Percentiles rank a stretch among this genome's conserved stretches.
Evolutionary conservation across 2,797 vertebrate genomes (phyloP).

Genomic region (Cirrhinus molitorella): DNA sequence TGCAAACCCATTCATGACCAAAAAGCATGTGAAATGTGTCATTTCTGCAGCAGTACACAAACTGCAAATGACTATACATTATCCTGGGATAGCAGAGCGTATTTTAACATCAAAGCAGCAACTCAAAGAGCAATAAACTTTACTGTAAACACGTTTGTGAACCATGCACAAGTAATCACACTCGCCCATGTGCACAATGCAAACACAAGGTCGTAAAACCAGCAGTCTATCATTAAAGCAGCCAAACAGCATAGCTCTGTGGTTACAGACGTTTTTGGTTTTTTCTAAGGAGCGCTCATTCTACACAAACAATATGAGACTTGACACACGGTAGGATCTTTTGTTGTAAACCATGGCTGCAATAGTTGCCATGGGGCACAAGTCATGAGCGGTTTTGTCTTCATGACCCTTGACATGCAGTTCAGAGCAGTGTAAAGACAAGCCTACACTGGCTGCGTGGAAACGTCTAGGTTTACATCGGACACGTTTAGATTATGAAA

Average conservation of each 20-base stretch:
- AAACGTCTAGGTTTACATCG: not conserved
- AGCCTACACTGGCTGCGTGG: not conserved
- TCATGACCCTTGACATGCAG: not conserved
- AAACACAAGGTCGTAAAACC: not conserved
- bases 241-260: not conserved
- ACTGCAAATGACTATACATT: not conserved
- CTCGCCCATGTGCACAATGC: not conserved
- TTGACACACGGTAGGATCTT: not conserved
- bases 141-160: not conserved
- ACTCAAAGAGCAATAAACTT: not conserved
- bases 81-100: not conserved
- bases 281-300: not conserved
- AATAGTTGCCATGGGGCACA: not conserved
- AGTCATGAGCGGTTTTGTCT: not conserved
- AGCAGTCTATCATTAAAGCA: conserved; percentile 10
- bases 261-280: not conserved
- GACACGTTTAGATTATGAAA: not conserved
- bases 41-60: not conserved
- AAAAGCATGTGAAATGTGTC: not conserved
- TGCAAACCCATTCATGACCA: not conserved
- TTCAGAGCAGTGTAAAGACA: not conserved
- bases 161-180: not conserved
- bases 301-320: not conserved
- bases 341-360: not conserved
- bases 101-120: not conserved